Evolutionary conservation across 2,888 invertebrate genomes (phyloP).

Genomic region (Octodonta nipae): DNA sequence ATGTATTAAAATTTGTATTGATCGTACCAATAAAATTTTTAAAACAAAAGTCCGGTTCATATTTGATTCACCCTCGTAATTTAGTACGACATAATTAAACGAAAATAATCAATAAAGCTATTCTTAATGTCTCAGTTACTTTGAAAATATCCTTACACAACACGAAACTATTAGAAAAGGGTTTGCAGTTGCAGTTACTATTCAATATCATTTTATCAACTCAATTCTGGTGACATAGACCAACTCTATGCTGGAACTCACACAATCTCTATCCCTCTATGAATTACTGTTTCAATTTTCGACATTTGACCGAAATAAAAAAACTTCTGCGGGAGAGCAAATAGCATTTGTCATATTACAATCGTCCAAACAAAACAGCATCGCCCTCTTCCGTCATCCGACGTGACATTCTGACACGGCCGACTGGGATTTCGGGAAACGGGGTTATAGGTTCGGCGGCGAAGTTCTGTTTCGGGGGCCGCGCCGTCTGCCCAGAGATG

Average conservation of each 20-base stretch:
- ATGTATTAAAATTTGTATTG: too few relatives aligned
- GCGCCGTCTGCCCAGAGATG: slow-evolving; percentile 11
- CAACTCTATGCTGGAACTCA: slow-evolving; percentile 8
- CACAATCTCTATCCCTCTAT: slow-evolving; percentile 15
- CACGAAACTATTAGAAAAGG: too few relatives aligned
- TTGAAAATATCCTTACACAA: too few relatives aligned
- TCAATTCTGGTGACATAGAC: too few relatives aligned
- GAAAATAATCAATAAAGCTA: too few relatives aligned
- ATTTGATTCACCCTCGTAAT: too few relatives aligned
- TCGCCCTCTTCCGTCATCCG: slow-evolving; percentile 2
- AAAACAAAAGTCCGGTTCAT: too few relatives aligned
- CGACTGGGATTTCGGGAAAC: slow-evolving; percentile 9
- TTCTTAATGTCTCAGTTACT: too few relatives aligned
- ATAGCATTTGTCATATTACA: slow-evolving; percentile 27
- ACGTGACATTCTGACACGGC: slow-evolving; percentile 3
- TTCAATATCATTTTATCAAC: too few relatives aligned
- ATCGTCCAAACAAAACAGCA: slow-evolving; percentile 10
- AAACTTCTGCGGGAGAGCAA: slow-evolving; percentile 23
- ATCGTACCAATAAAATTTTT: too few relatives aligned
- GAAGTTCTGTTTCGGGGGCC: slow-evolving; percentile 10
- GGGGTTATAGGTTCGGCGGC: slow-evolving; percentile 19
- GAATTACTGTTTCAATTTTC: slow-evolving; percentile 21
- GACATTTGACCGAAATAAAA: slow-evolving; percentile 23
- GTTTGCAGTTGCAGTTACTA: too few relatives aligned
- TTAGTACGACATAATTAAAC: too few relatives aligned